Conservation (phyloP, 2,113 vertebrate species). For the Silurus asotus region DNA sequence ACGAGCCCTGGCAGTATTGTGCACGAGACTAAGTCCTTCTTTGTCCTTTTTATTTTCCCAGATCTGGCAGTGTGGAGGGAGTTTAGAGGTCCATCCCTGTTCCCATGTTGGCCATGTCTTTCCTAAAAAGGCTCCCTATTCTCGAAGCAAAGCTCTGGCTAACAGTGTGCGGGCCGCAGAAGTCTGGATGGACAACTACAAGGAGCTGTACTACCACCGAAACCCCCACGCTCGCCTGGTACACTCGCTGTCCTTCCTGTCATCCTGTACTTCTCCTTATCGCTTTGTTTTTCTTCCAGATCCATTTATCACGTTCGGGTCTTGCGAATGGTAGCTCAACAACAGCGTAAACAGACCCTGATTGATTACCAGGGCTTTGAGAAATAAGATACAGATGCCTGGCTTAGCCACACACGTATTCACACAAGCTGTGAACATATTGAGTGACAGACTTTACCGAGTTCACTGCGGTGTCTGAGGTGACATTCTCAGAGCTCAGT, state of each 20-base stretch:
- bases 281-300: conserved; percentile 19
- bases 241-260: conserved; percentile 57
- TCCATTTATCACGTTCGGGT: conserved; percentile 28
- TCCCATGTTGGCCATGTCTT: conserved; percentile 97
- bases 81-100: conserved; percentile 92
- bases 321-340: conserved; percentile 26
- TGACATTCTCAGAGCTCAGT: conserved; percentile 61
- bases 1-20: not conserved
- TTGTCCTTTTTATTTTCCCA: conserved; percentile 59
- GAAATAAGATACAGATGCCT: conserved; percentile 37
- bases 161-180: conserved; percentile 94
- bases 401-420: conserved; percentile 12
- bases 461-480: conserved; percentile 62
- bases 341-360: conserved; percentile 13
- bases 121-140: conserved; percentile 94
- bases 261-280: conserved; percentile 1
- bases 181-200: conserved; percentile 96
- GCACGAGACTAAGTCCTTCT: conserved; percentile 44
- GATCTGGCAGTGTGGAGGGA: conserved; percentile 99
- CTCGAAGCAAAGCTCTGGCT: conserved; percentile 89
- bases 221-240: conserved; percentile 90
- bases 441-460: conserved; percentile 48
- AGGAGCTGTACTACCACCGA: conserved; percentile 92
- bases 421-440: conserved; percentile 34
- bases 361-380: conserved; percentile 33